Base-by-base conservation (phyloP, 2,888 invertebrate genomes). In the Drosophila nr. perissopoda region DNA sequence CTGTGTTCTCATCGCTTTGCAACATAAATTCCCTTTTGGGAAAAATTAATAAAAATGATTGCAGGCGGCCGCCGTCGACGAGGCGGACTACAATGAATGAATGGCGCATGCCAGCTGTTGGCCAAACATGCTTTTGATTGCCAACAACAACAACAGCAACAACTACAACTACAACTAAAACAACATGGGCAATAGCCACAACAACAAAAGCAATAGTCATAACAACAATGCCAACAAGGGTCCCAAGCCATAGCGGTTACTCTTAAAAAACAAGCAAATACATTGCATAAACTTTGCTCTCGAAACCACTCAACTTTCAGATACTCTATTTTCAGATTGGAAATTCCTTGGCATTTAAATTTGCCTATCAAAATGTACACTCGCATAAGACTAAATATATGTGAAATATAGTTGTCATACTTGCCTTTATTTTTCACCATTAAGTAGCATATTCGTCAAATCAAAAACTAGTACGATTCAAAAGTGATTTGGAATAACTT, bases 41-140 rank as follows among this genome's bases (percentile, higher is more conserved):
- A 74, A 84, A 87, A 87, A 87, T 87, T 87, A 86, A 87, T 87
- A 87, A 87, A 87, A 87, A 87, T 87, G 86, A 87, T 87, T 87
- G 87, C 86, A 78, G 68, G 73, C 84, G 75, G 73, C 63, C 69
- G 83, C 21, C 48, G 74, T 51, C 56, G 75, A 62, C 69, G 77
- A 61, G 54, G 34, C 40, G 54, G 60, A 54, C 73, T 64, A 84
- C 82, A 86, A 82, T 82, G 84, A 87, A 87, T 86, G 87, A 86
- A 86, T 86, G 87, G 87, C 87, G 87, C 76, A 85, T 86, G 87
- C 87, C 87, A 87, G 85, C 81, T 85, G 85, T 87, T 87, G 85
- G 85, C 83, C 84, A 85, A 85, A 85, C 85, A 85, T 82, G 84
- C 78, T 85, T 85, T 85, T 85, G 85, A 85, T 85, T 85, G 85